Base-by-base conservation (phyloP, 2,797 vertebrate genomes). In the Sebastes diaconus region DNA sequence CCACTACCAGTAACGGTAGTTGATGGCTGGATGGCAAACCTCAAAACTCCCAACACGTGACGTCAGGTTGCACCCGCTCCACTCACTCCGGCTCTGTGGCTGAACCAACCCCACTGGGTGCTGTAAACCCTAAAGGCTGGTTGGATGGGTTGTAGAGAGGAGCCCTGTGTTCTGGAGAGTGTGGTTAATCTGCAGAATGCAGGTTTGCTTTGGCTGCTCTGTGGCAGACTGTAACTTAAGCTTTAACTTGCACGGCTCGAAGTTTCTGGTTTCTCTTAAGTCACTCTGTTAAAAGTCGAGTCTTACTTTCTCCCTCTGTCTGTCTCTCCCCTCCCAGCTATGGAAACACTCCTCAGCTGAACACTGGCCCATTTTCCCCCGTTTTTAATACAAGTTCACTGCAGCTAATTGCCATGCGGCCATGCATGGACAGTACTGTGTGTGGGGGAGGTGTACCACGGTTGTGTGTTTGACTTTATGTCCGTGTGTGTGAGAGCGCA, bases 241-340 rank as follows among this genome's bases (percentile, higher is more conserved):
- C 84, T 90, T 67, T 65, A 84, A 93, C 87, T 87, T 79, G 65
- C 82, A 87, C 25, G 6, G 85, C 75, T 68, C 11, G 2, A 74
- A 57, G 85, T 79, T 83, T 91, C 88, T 92, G 78, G 81, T 93
- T 92, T 85, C 90, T 87, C 85, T 83, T 14, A 66, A 86, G 85
- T 79, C 52, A 18, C 63, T 79, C 60, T 84, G 83, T 88, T 78
- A 86, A 87, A 84, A 77, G 75, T 79, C 5, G 1, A 80, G 68
- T 68, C 32, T 36, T 22, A 54, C 73, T 79, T 69, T 81, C 76
- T 73, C 55, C 59, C 36, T 18, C 52, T 64, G 14, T 52, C 55
- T 8, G 20, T 11, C 80, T 25, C 20, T 27, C 36, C 22, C 46
- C 52, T 29, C 10, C 46, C 52, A 67, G 74, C 80, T 70, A 52